phyloP scores from a whole-genome alignment of 2,888 invertebrate genomes.

The Nipponacmea schrenckii region DNA sequence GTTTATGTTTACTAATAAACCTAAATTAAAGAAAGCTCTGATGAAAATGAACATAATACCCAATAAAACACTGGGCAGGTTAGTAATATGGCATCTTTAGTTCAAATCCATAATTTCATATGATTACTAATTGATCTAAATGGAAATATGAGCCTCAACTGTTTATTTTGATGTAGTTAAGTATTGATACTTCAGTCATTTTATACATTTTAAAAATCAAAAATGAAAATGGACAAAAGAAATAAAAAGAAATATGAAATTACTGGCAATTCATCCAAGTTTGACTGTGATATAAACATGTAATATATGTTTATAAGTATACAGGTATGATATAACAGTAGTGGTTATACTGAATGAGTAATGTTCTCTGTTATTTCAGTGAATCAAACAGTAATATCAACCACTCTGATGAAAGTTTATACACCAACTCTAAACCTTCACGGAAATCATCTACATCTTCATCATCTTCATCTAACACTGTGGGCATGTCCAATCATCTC shows the following conservation, averaged over 20 bases:
- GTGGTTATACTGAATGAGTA: no score
- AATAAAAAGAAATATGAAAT: no score
- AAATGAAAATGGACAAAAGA: no score
- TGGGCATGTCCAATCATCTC: constrained; percentile 51
- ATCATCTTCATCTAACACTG: constrained; percentile 48
- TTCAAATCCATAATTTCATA: background rate
- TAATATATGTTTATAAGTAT: no score
- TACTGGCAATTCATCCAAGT: no score
- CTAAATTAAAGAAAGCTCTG: constrained; percentile 86
- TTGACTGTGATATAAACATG: no score
- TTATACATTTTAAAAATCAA: no score
- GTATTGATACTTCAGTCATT: background rate
- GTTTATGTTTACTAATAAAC: constrained; percentile 89
- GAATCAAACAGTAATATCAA: constrained; percentile 49
- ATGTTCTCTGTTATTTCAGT: constrained; percentile 30
- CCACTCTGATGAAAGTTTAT: constrained; percentile 60
- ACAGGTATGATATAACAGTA: no score
- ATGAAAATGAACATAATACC: constrained; percentile 80
- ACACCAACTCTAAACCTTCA: constrained; percentile 35
- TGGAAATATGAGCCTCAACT: background rate
- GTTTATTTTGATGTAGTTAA: background rate
- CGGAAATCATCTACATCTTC: constrained; percentile 50
- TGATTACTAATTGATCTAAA: background rate
- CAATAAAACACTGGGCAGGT: constrained; percentile 55
- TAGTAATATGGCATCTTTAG: constrained; percentile 17